A percentile compares a stretch with the other conserved stretches of the same genome.
These are phyloP conservation scores for Gisinianus flammeolus DNA, from an alignment of 2,888 invertebrate genomes.

Conservation along the genomic window DNA sequence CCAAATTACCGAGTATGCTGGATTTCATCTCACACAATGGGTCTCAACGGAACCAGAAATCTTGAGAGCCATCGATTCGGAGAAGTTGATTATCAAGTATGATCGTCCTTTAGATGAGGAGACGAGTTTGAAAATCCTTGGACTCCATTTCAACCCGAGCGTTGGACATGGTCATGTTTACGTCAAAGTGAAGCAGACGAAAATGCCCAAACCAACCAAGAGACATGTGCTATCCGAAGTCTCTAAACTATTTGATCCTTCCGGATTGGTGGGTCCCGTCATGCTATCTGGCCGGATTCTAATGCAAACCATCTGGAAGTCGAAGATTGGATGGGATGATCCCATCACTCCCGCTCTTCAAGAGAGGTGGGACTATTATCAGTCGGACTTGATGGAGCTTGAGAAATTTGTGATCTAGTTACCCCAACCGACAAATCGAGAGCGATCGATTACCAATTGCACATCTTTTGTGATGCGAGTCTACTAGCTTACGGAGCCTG, in stretches of 20 bases:
- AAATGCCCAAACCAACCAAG: background rate
- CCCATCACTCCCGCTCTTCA: background rate
- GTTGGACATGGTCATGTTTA: too few relatives aligned
- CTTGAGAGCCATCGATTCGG: too few relatives aligned
- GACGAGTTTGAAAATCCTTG: too few relatives aligned
- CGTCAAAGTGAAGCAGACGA: too few relatives aligned
- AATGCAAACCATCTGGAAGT: background rate
- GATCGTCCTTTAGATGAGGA: too few relatives aligned
- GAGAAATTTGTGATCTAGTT: background rate
- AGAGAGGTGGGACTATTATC: background rate
- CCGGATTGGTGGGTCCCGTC: background rate
- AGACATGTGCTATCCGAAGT: background rate
- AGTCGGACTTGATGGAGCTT: too few relatives aligned
- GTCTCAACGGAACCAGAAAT: too few relatives aligned
- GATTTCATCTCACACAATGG: too few relatives aligned
- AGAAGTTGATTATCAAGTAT: too few relatives aligned
- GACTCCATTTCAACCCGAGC: too few relatives aligned
- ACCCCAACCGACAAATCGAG: background rate
- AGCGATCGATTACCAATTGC: background rate
- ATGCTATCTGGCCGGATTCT: background rate
- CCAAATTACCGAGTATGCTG: too few relatives aligned
- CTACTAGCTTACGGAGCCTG: conserved; percentile 14
- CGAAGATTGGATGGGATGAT: background rate
- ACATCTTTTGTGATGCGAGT: conserved; percentile 27
- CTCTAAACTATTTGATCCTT: background rate